Base-by-base conservation (phyloP, 2,797 vertebrate genomes). In the Anolis apletophallus region DNA sequence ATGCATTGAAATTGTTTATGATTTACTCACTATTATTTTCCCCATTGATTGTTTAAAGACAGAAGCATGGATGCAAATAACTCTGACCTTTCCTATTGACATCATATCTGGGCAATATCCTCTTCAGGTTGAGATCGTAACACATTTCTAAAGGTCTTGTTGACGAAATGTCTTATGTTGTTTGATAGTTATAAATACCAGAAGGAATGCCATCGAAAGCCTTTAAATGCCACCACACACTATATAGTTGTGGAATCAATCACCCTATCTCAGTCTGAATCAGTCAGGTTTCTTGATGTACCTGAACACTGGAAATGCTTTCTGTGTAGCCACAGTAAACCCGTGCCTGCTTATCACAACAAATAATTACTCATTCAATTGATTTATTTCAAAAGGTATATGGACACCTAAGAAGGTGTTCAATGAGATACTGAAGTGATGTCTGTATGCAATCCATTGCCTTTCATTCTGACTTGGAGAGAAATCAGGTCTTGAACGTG, bases 141-240 rank as follows among this genome's bases (percentile, higher is more conserved):
- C 19, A 77, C 12, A 34, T 61, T 21, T 36, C 77, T 81, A 79
- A 92, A 14, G 1, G 73, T 84, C 76, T 80, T 83, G 23, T n/a
- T 74, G 83, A 87, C 87, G 81, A 19, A 81, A 85, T 50, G 29
- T 57, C 32, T 59, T 32, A 78, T 81, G 88, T 13, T 5, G 7
- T 5, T 16, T 5, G 23, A 59, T 85, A 57, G 83, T 92, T 90
- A 55, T 23, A 46, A 87, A 5, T 74, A 87, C 34, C 64, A 40
- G 5, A n/a, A 89, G 59, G 32, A 85, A 36, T 26, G 40, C 32
- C n/a, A 76, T 21, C 26, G 72, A 67, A 75, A 71, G 59, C 67
- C 26, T 40, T 81, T 34, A 71, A 36, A 23, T 10, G 32, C 11
- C 14, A 57, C 3, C n/a, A 36, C 57, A 21, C 13, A 29, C 32